These are phyloP conservation scores for Galaxias olidus DNA, from an alignment of 2,797 vertebrate species.

Conservation along the genomic window DNA sequence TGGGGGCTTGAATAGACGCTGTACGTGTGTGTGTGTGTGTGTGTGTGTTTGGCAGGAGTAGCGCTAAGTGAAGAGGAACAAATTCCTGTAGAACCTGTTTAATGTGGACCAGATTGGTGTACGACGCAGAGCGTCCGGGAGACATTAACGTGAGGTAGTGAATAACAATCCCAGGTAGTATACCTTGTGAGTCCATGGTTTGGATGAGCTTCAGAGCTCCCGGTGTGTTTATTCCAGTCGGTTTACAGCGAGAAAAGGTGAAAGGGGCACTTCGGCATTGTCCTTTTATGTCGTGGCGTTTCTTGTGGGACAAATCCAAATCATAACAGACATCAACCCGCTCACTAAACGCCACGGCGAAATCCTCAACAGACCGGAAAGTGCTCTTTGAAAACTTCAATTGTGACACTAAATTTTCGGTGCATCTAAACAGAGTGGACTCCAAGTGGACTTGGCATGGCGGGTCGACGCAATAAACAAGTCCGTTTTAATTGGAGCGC, in stretches of 20 bases:
- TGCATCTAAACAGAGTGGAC: constrained; percentile 50
- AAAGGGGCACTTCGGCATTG: constrained; percentile 6
- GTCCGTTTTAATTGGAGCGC: constrained; percentile 41
- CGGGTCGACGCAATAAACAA: constrained; percentile 47
- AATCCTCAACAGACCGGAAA: constrained; percentile 29
- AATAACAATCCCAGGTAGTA: constrained; percentile 45
- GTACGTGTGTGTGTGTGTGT: constrained; percentile 24
- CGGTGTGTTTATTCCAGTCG: constrained; percentile 42
- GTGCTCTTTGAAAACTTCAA: constrained; percentile 42
- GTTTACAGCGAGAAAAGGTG: constrained; percentile 53
- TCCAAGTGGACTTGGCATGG: constrained; percentile 46
- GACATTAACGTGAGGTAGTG: constrained; percentile 57
- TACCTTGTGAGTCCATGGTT: constrained; percentile 24
- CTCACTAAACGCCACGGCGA: constrained; percentile 36
- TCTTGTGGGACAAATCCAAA: constrained; percentile 27
- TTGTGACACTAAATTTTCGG: constrained; percentile 51
- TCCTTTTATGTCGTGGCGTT: constrained; percentile 34
- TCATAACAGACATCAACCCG: constrained; percentile 34
- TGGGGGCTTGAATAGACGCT: background rate
- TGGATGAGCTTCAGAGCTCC: constrained; percentile 36
- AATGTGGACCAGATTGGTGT: constrained; percentile 52
- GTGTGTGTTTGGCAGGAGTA: constrained; percentile 11
- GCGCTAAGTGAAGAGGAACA: constrained; percentile 12
- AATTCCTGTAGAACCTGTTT: constrained; percentile 28
- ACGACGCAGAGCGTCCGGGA: constrained; percentile 33